phyloP scores from a whole-genome alignment of 2,113 vertebrate genomes.

The Aythya baeri region DNA sequence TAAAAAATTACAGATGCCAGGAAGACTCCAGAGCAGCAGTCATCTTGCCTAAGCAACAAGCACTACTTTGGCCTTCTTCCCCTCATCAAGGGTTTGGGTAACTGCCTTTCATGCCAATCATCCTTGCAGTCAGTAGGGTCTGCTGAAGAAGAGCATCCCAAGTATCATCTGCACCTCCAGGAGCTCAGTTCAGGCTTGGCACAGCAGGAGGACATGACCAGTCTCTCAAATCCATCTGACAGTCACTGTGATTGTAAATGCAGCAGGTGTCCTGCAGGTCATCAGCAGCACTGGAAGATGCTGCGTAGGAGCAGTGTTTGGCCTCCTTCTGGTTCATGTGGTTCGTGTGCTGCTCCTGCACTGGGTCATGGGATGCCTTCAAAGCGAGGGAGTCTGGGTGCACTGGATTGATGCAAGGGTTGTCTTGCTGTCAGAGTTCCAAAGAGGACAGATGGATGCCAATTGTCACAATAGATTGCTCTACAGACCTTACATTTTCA shows the following conservation, averaged over 20 bases:
- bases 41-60: not conserved
- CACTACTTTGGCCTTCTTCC: not conserved
- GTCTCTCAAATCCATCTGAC: not conserved
- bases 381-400: not conserved
- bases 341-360: not conserved
- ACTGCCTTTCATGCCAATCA: not conserved
- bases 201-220: not conserved
- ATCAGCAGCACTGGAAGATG: not conserved
- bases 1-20: not conserved
- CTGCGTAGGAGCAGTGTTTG: not conserved
- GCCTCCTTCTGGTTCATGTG: not conserved
- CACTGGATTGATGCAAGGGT: not conserved
- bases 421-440: not conserved
- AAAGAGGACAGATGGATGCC: accelerated
- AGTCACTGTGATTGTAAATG: not conserved
- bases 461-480: not conserved
- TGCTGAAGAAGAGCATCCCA: not conserved
- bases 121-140: not conserved
- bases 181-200: accelerated
- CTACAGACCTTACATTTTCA: not conserved
- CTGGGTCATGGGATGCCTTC: accelerated
- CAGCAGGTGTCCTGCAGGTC: not conserved
- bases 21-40: not conserved
- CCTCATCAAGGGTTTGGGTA: not conserved
- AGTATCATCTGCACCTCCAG: not conserved